These are phyloP conservation scores for Sorex maritimensis DNA, from an alignment of 2,797 vertebrate genomes.

Conservation along the genomic window DNA sequence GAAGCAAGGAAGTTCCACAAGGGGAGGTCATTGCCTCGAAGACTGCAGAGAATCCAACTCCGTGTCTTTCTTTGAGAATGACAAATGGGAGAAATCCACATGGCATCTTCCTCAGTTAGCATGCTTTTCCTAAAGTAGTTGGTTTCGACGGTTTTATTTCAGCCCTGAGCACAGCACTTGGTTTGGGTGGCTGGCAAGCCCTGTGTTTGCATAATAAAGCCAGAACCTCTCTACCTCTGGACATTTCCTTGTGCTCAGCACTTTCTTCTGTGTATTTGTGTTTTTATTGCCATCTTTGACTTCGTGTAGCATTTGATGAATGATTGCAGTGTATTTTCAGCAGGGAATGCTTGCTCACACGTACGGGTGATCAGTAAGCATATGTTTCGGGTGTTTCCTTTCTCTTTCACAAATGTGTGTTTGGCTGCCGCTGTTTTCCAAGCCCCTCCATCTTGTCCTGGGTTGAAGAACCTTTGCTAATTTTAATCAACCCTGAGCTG, in stretches of 20 bases:
- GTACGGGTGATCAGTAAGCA: slow-evolving; percentile 75
- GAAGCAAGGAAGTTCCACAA: neutral
- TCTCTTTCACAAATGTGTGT: slow-evolving; percentile 62
- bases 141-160: neutral
- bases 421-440: slow-evolving; percentile 60
- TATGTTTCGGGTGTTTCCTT: slow-evolving; percentile 74
- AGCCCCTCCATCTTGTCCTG: slow-evolving; percentile 75
- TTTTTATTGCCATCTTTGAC: slow-evolving; percentile 74
- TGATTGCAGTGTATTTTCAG: slow-evolving; percentile 64
- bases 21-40: neutral
- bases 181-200: slow-evolving; percentile 1
- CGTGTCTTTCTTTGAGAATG: neutral
- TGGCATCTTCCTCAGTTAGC: neutral
- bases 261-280: slow-evolving; percentile 22
- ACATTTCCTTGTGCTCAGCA: slow-evolving; percentile 62
- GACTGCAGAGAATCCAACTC: neutral
- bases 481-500: slow-evolving; percentile 95
- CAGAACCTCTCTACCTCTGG: neutral
- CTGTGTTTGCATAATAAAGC: neutral
- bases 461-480: slow-evolving; percentile 91
- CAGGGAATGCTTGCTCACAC: slow-evolving; percentile 57
- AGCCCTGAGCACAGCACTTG: neutral
- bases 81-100: neutral
- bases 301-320: slow-evolving; percentile 72
- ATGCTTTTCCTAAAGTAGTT: neutral